Evolutionary conservation across 2,113 vertebrate genomes (phyloP), one percentile per base, ranked within the genome.

Genomic region (Catharus minimus): DNA sequence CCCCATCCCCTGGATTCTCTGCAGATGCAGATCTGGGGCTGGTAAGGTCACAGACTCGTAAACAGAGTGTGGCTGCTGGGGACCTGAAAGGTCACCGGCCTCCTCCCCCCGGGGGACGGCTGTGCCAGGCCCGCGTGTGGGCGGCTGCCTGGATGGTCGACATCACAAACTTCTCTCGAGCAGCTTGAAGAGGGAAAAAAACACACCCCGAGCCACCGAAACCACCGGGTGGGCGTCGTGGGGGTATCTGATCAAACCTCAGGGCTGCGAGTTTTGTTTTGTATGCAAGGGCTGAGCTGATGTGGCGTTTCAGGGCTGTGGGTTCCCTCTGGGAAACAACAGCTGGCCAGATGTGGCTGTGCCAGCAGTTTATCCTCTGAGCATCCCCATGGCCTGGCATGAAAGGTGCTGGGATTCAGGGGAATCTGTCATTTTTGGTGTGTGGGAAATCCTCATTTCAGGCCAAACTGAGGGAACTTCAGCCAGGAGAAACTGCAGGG

Each of bases 11-110:
- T 0, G 64, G 92, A 58, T 47, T 9, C 7, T 46, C 76, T 66
- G 72, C 9, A 50, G 94, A 90, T 58, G 73, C n/a, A 24, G 49
- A 90, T 93, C 86, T 71, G 86, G 41, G 74, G 65, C 95, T 89
- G 93, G 15, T 43, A 84, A 91, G 88, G 90, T 96, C 92, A 82
- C 78, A 0, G 68, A 66, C 60, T 2, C 0, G 15, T 83, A 90
- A 95, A 91, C 92, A 92, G 74, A 90, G 58, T 3, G 85, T 64
- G 92, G 85, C 85, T 94, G 78, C 11, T 76, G 86, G 90, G 84
- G 88, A 85, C 50, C 79, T 4, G 6, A 94, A 94, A 95, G 92
- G 94, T 96, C 92, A 95, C 52, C 68, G 26, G 19, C 71, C 92
- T 85, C 90, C 90, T 46, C 30, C 88, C 95, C 91, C 88, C 18